These are phyloP conservation scores for Orchestia grillus DNA, from an alignment of 1,140 invertebrate species.

Conservation along the genomic window DNA sequence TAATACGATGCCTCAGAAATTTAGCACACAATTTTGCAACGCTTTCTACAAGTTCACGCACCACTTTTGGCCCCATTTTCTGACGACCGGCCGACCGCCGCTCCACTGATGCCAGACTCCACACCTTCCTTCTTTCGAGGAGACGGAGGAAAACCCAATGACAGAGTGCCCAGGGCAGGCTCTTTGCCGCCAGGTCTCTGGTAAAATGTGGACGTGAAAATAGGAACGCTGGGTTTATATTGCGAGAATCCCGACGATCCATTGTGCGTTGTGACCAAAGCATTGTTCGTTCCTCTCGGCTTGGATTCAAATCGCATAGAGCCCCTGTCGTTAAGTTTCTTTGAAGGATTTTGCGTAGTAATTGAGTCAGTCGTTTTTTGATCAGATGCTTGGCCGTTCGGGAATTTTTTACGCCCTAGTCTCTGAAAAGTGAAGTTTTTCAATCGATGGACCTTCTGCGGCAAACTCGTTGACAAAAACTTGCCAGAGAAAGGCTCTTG, in stretches of 20 bases:
- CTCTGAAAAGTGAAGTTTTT: slow-evolving; percentile 32
- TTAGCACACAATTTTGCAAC: neutral
- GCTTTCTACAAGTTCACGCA: neutral
- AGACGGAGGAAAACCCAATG: neutral
- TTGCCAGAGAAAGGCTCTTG: neutral
- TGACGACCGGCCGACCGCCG: neutral
- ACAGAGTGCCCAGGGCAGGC: slow-evolving; percentile 15
- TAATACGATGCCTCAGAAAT: neutral
- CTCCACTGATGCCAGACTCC: neutral
- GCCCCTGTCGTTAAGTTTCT: neutral
- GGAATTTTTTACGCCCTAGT: neutral
- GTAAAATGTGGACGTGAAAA: slow-evolving; percentile 55
- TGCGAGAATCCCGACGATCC: neutral
- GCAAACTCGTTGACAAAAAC: neutral
- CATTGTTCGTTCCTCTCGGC: neutral
- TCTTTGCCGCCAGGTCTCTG: slow-evolving; percentile 58
- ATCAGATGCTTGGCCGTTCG: neutral
- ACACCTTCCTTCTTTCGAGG: neutral
- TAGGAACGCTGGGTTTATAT: neutral
- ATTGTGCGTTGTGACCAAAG: neutral
- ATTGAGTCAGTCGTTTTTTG: neutral
- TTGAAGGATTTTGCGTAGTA: neutral
- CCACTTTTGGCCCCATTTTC: neutral
- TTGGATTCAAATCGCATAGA: neutral
- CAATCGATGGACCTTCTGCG: neutral